A percentile compares a stretch with the other conserved stretches of the same genome.
Conservation (phyloP, 2,888 invertebrate genomes). For the Arrhopalites spinosus region DNA sequence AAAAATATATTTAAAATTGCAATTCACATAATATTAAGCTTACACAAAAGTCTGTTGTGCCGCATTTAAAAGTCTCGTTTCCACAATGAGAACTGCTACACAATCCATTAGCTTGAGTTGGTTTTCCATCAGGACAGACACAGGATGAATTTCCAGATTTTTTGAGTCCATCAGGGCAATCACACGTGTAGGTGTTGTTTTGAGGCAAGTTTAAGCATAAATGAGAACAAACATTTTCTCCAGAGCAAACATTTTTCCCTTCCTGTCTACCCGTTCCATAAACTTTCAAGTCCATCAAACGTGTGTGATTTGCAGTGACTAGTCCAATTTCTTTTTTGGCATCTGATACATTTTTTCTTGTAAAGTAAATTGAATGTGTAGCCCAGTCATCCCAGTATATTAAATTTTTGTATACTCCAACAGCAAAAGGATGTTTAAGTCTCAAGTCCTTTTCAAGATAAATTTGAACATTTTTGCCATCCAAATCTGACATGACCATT, state of each 20-base stretch:
- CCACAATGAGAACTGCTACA: constrained; percentile 61
- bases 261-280: constrained; percentile 76
- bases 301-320: constrained; percentile 68
- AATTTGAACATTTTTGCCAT: constrained; percentile 71
- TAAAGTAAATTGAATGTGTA: constrained; percentile 74
- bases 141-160: constrained; percentile 67
- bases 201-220: constrained; percentile 80
- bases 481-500: constrained; percentile 75
- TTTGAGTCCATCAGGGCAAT: constrained; percentile 79
- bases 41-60: constrained; percentile 32
- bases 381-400: constrained; percentile 93
- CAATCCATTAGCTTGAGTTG: constrained; percentile 70
- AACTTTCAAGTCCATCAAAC: constrained; percentile 83
- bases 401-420: constrained; percentile 80
- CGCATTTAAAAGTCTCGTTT: constrained; percentile 31
- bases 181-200: constrained; percentile 67
- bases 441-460: constrained; percentile 67
- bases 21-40: constrained; percentile 18
- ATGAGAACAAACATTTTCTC: constrained; percentile 69
- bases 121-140: constrained; percentile 73
- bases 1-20: neutral
- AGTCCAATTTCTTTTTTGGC: constrained; percentile 61
- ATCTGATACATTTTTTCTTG: constrained; percentile 25
- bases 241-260: constrained; percentile 72
- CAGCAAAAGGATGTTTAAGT: constrained; percentile 77